phyloP scores from a whole-genome alignment of 2,888 invertebrate species.

The Papilio protenor region DNA sequence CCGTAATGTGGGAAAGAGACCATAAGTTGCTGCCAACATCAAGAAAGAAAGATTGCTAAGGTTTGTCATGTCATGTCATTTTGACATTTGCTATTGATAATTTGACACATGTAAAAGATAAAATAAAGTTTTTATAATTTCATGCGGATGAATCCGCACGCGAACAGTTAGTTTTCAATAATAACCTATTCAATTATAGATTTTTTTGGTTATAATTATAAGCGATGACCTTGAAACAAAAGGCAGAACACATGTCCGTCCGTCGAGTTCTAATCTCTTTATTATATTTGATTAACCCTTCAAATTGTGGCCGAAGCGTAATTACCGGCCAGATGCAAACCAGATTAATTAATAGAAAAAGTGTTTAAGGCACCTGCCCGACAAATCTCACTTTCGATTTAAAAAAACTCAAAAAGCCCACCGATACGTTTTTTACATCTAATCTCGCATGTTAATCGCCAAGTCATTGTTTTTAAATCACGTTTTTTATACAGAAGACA shows the following conservation, averaged over 20 bases:
- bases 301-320: slow-evolving; percentile 65
- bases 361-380: slow-evolving; percentile 72
- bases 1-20: too few relatives aligned
- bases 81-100: too few relatives aligned
- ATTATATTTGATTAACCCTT: slow-evolving; percentile 84
- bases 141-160: too few relatives aligned
- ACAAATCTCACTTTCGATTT: slow-evolving; percentile 76
- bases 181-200: neutral
- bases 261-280: slow-evolving; percentile 74
- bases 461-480: slow-evolving; percentile 74
- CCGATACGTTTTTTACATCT: slow-evolving; percentile 59
- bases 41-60: too few relatives aligned
- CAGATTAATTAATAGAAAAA: slow-evolving; percentile 82
- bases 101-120: too few relatives aligned
- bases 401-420: slow-evolving; percentile 54
- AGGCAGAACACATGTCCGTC: slow-evolving; percentile 68
- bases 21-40: too few relatives aligned
- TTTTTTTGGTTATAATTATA: slow-evolving; percentile 14
- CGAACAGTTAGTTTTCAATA: too few relatives aligned
- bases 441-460: slow-evolving; percentile 80
- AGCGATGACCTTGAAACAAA: neutral
- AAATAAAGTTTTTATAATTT: too few relatives aligned
- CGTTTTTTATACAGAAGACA: slow-evolving; percentile 58
- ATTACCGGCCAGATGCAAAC: slow-evolving; percentile 79
- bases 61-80: too few relatives aligned